Percentiles rank a stretch among this genome's conserved stretches.
Evolutionary conservation across 2,113 vertebrate genomes (phyloP).

Genomic region (Bombycilla garrulus): DNA sequence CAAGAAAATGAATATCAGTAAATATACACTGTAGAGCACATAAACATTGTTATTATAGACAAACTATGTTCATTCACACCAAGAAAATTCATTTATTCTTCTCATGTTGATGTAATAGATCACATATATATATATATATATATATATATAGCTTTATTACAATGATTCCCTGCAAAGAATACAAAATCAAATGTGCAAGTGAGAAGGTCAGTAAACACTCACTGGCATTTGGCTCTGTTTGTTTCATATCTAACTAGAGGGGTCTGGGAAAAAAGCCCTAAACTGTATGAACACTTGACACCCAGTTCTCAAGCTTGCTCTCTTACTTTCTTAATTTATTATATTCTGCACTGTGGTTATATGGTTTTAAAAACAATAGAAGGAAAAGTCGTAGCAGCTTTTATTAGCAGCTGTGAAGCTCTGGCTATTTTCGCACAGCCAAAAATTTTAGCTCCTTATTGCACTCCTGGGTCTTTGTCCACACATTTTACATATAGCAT

Average conservation of each 20-base stretch:
- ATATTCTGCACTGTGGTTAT: background rate
- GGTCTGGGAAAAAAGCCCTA: background rate
- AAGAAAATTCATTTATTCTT: background rate
- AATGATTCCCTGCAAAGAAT: background rate
- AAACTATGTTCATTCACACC: background rate
- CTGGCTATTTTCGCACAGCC: background rate
- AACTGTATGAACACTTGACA: background rate
- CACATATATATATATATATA: background rate
- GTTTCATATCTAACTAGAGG: background rate
- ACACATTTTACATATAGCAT: background rate
- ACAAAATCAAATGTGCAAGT: background rate
- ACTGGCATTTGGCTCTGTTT: accelerated
- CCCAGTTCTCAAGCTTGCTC: background rate
- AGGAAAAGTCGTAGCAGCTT: background rate
- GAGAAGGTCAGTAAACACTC: background rate
- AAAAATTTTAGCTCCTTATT: background rate
- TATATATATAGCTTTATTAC: background rate
- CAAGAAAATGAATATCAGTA: background rate
- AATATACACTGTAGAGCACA: background rate
- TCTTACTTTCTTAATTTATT: background rate
- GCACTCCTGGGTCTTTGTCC: background rate
- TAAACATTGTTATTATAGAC: background rate
- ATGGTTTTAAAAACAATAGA: background rate
- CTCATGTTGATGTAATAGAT: background rate
- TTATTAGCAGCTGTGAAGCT: background rate